Evolutionary conservation across 1,140 invertebrate species (phyloP).

Genomic region (roundworm (Caenorhabditis elegans)): WBcel235 BX284603.4:7140001-7140500

Average conservation of each 20-base stretch:
- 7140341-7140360: constrained; percentile 56
- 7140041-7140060: constrained; percentile 88
- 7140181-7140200: constrained; percentile 92
- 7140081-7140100: constrained; percentile 97
- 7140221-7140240: constrained; percentile 92
- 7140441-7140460: not conserved
- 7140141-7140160: not conserved
- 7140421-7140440: no score
- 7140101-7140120: constrained; percentile 97
- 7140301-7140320: constrained; percentile 90
- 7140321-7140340: constrained; percentile 70
- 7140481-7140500: not conserved
- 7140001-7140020: not conserved
- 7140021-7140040: constrained; percentile 61
- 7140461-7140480: not conserved
- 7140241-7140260: constrained; percentile 94
- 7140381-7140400: no score
- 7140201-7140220: constrained; percentile 98
- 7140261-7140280: constrained; percentile 74
- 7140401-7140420: no score
- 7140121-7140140: constrained; percentile 83
- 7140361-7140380: no score
- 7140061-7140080: constrained; percentile 98
- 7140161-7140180: not conserved
- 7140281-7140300: constrained; percentile 66